A percentile compares a stretch with the other conserved stretches of the same genome.
Evolutionary conservation across 2,113 vertebrate genomes (phyloP).

Genomic region (Cyanocitta stelleri): DNA sequence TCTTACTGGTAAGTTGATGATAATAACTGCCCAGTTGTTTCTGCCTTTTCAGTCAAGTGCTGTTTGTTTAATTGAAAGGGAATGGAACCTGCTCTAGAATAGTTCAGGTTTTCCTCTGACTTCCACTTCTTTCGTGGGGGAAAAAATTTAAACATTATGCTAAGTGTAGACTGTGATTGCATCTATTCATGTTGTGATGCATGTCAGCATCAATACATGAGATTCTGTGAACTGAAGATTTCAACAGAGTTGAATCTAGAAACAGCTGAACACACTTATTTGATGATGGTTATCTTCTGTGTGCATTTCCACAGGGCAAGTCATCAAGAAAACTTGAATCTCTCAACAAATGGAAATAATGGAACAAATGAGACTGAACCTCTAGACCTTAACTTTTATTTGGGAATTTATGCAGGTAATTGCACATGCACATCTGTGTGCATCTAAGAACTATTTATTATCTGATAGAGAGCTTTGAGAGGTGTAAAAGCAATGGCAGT

Average conservation of each 20-base stretch:
- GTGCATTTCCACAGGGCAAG: slow-evolving; percentile 69
- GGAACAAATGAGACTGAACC: slow-evolving; percentile 38
- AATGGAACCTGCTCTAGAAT: not conserved
- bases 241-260: not conserved
- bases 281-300: not conserved
- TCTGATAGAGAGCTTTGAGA: not conserved
- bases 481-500: not conserved
- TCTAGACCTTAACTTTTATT: slow-evolving; percentile 83
- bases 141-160: not conserved
- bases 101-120: not conserved
- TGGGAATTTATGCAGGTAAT: slow-evolving; percentile 92
- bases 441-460: not conserved
- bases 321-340: slow-evolving; percentile 63
- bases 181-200: not conserved
- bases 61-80: not conserved
- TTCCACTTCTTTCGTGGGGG: not conserved
- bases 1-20: slow-evolving; percentile 86
- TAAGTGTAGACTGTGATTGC: not conserved
- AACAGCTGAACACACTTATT: not conserved
- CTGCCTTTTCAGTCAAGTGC: not conserved
- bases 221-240: not conserved
- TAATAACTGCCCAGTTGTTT: slow-evolving; percentile 71
- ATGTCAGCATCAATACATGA: not conserved
- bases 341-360: slow-evolving; percentile 36
- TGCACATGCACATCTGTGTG: not conserved